Base-by-base conservation (phyloP, 1,140 invertebrate species). In the Oscheius sp. region DNA sequence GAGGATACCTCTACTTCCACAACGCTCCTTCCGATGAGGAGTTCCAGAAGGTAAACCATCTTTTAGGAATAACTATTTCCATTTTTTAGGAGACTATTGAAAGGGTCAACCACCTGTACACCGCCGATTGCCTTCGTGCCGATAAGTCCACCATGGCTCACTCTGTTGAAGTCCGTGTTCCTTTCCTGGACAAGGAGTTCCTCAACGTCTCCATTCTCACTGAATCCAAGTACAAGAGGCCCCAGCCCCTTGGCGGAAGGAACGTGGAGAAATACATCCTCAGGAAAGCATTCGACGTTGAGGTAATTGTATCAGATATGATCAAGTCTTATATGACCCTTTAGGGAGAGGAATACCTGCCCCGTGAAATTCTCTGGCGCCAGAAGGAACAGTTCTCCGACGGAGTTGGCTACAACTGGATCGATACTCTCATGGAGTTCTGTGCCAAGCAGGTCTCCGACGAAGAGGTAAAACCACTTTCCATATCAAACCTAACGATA, bases 311-410 rank as follows among this genome's bases (percentile, higher is more conserved):
- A n/a, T n/a, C 23, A 18, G 15, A 45, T 18, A n/a, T 35, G 42
- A n/a, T 34, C 72, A 32, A 42, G 23, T 26, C 55, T 74, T 63
- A 75, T 79, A 23, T 23, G 20, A 55, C 23, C 26, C 20, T 15
- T 31, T 76, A 84, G 61, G 78, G 83, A 23, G 74, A 84, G 20
- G 78, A 78, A 13, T 85, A 80, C 63, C 68, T 83, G 36, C 82
- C 82, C 31, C 61, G 74, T 26, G 80, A 84, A 18, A 79, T 83
- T 55, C 73, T 83, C n/a, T 74, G 72, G 72, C 52, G 72, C 36
- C 72, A 84, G 65, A 83, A 83, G 66, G 82, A 83, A 58, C 83
- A 84, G 49, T 83, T 83, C 68, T 84, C 83, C 23, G 82, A 83
- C 61, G 82, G 82, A 15, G 83, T 83, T 45, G 83, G 83, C 20